Evolutionary conservation across 2,113 vertebrate genomes (phyloP), one percentile per base, ranked within the genome.

Genomic region (Ancistrus triradiatus): DNA sequence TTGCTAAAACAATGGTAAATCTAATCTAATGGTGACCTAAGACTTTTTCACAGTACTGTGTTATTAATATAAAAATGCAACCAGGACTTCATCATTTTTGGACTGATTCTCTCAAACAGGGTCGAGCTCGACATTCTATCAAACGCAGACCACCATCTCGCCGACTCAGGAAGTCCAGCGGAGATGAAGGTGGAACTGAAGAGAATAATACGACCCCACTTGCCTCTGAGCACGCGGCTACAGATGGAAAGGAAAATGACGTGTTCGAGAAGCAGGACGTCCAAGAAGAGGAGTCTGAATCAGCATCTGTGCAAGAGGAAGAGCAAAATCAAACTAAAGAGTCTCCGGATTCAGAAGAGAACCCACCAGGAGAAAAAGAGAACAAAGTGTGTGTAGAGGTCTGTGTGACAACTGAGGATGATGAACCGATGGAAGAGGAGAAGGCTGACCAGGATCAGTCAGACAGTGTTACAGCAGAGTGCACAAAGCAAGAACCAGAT

Each of bases 131-230:
- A 31, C 81, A 59, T 53, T 88, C 87, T 38, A 71, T 87, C 13
- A 75, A 78, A n/a, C 78, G 87, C 2, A 82, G 87, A 0, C 87
- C 87, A 0, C 87, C 85, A 0, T 86, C 85, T 6, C 84, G 87
- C 4, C 73, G 70, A 48, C 67, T 79, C 74, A 84, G 80, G 66
- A 81, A 66, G 50, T 81, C 83, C 31, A 80, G 82, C 43, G 62
- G 61, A 0, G 85, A 78, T 6, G 84, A 86, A 0, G 75, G 73
- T 0, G 62, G 15, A 1, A 13, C 31, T 1, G 38, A 10, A 8
- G 59, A 8, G 7, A 75, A 79, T 0, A 22, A 21, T 2, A 14
- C 46, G 3, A 8, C 3, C 15, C 43, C 4, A 21, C 22, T 68
- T 1, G 6, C 10, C 1, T 33, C 7, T 2, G 66, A 63, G 4